These are phyloP conservation scores for Micromussa lordhowensis DNA, from an alignment of 92 coral and sea anemone genomes.

Conservation along the genomic window DNA sequence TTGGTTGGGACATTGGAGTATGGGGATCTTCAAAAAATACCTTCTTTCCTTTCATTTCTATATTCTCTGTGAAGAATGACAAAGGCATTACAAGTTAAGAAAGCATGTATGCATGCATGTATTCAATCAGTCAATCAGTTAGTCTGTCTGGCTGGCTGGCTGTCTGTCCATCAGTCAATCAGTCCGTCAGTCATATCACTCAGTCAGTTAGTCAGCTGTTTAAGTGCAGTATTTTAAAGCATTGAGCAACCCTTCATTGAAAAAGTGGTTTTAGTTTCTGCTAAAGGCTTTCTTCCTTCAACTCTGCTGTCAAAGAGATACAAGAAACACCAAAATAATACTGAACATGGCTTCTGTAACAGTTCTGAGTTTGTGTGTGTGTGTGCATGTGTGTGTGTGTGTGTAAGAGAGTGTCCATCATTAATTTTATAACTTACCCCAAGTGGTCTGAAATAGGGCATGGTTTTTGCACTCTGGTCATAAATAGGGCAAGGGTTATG, in stretches of 20 bases:
- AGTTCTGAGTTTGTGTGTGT: neutral
- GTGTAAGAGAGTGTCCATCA: neutral
- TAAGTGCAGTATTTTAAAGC: neutral
- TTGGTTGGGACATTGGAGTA: slow-evolving; percentile 10
- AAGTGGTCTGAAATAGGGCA: neutral
- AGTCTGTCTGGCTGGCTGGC: neutral
- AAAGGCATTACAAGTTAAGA: neutral
- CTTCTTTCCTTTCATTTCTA: slow-evolving; percentile 25
- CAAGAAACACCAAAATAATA: neutral
- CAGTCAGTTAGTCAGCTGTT: neutral
- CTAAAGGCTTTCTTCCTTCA: neutral
- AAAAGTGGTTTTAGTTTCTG: neutral
- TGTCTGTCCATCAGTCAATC: neutral
- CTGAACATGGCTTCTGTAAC: neutral
- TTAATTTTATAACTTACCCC: neutral
- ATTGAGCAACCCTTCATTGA: neutral
- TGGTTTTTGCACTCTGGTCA: neutral
- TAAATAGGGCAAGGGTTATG: neutral
- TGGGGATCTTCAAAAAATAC: slow-evolving; percentile 67
- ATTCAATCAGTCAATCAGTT: neutral
- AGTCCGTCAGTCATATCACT: neutral
- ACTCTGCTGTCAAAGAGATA: neutral
- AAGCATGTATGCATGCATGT: neutral
- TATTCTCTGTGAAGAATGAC: slow-evolving; percentile 9
- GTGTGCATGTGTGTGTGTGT: neutral